Evolutionary conservation across 2,113 vertebrate genomes (phyloP).

Genomic region (Procavia capensis): DNA sequence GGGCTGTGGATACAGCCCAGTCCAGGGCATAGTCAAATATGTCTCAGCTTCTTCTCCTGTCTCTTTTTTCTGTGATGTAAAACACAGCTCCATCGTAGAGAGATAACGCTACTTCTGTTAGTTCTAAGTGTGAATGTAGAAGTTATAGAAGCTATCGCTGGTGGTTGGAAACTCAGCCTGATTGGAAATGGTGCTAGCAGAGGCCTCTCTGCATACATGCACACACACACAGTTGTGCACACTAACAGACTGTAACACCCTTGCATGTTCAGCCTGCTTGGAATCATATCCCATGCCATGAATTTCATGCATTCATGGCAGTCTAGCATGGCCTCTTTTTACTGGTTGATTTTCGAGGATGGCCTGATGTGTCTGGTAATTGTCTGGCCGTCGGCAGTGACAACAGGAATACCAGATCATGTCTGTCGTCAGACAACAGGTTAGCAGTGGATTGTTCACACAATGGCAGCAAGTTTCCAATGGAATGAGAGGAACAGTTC

Average conservation of each 20-base stretch:
- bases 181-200: neutral
- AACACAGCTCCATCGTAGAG: neutral
- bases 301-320: neutral
- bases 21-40: neutral
- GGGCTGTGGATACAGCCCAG: neutral
- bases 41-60: neutral
- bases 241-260: neutral
- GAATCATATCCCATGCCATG: neutral
- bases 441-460: neutral
- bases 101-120: neutral
- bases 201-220: neutral
- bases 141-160: neutral
- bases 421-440: neutral
- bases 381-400: neutral
- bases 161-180: neutral
- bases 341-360: neutral
- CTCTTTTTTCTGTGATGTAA: neutral
- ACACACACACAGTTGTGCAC: accelerated
- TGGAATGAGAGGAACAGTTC: accelerated
- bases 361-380: neutral
- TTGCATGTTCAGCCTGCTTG: neutral
- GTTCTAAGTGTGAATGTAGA: neutral
- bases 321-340: neutral
- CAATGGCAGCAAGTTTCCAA: neutral
- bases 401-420: too few relatives aligned